Conservation (phyloP, 2,113 vertebrate genomes). For the Dolichotis patagonum region DNA sequence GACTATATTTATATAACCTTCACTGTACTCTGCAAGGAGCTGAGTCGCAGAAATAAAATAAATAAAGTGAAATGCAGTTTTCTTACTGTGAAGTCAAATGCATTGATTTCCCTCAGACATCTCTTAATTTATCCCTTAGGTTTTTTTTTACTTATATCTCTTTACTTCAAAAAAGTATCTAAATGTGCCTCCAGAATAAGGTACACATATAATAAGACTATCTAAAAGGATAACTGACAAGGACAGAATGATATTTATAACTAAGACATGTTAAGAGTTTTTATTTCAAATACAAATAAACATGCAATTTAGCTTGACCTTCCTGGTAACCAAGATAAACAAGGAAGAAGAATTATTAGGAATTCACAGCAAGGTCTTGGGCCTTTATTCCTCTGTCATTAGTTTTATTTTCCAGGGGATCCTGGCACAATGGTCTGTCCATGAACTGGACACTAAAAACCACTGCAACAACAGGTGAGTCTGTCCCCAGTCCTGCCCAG, state of each 20-base stretch:
- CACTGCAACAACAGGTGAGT: rapidly evolving
- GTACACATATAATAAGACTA: neutral
- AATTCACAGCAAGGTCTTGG: neutral
- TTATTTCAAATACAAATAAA: conserved; percentile 25
- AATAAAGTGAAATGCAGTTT: neutral
- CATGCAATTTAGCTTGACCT: conserved; percentile 29
- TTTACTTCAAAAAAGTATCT: neutral
- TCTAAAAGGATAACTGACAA: conserved; percentile 23
- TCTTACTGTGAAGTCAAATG: conserved; percentile 7
- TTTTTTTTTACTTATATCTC: neutral
- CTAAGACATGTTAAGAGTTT: neutral
- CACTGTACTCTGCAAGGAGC: conserved; percentile 47
- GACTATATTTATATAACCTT: conserved; percentile 45
- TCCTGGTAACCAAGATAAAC: neutral
- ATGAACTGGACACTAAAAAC: neutral
- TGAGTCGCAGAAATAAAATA: conserved; percentile 38
- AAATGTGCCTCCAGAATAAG: neutral
- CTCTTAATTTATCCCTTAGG: neutral
- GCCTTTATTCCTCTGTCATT: neutral
- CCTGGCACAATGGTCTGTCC: neutral
- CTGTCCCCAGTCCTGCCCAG: neutral
- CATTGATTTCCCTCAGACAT: neutral
- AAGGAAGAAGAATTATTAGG: neutral
- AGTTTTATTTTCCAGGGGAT: neutral
- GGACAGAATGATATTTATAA: neutral